These are phyloP conservation scores for Synanthedon myopaeformis DNA, from an alignment of 2,888 invertebrate genomes.

Conservation along the genomic window DNA sequence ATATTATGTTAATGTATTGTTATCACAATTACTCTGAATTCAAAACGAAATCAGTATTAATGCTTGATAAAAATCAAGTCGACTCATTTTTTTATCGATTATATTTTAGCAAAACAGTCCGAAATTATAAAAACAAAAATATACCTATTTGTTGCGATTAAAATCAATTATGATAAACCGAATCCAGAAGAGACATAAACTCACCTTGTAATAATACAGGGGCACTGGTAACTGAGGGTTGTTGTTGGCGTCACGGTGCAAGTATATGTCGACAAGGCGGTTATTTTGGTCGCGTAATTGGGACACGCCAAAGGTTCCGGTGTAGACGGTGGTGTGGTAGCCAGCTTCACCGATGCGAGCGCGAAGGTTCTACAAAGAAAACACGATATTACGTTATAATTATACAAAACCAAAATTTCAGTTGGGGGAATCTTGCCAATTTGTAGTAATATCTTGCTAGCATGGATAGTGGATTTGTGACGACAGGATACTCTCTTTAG, in stretches of 20 bases:
- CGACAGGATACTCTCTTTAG: too few relatives aligned
- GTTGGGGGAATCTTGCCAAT: too few relatives aligned
- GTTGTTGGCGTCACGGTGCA: constrained; percentile 38
- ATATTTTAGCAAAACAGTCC: neutral
- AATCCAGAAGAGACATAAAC: neutral
- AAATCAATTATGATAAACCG: too few relatives aligned
- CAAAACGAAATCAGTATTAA: too few relatives aligned
- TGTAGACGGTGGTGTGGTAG: constrained; percentile 59
- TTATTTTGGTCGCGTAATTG: constrained; percentile 63
- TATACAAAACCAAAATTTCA: too few relatives aligned
- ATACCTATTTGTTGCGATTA: too few relatives aligned
- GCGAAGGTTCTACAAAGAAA: constrained; percentile 35
- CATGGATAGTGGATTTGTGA: too few relatives aligned
- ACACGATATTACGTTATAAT: neutral
- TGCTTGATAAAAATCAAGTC: too few relatives aligned
- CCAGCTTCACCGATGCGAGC: constrained; percentile 42
- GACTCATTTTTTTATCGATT: neutral
- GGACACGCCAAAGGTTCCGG: constrained; percentile 72
- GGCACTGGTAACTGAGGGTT: constrained; percentile 48
- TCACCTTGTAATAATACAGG: constrained; percentile 53
- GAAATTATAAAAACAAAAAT: too few relatives aligned
- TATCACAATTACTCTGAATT: too few relatives aligned
- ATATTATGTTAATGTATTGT: too few relatives aligned
- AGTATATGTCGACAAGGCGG: constrained; percentile 44
- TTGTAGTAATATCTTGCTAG: too few relatives aligned